phyloP scores from a whole-genome alignment of 2,888 invertebrate genomes.

The Ochropacha duplaris region DNA sequence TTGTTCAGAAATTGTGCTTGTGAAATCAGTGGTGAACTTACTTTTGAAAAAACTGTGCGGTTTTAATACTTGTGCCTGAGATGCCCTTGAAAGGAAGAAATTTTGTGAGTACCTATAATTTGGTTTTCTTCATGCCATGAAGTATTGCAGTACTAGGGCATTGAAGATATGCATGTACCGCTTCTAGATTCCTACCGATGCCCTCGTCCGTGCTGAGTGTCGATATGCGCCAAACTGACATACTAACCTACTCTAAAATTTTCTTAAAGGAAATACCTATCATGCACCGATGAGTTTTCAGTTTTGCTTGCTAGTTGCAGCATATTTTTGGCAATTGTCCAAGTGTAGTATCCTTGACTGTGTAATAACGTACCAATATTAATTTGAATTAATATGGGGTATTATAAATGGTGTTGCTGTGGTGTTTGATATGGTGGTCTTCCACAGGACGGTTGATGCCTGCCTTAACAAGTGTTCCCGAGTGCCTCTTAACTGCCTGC shows the following conservation, averaged over 20 bases:
- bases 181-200: constrained; percentile 23
- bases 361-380: constrained; percentile 53
- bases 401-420: constrained; percentile 45
- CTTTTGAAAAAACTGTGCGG: constrained; percentile 24
- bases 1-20: constrained; percentile 32
- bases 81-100: constrained; percentile 74
- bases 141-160: constrained; percentile 29
- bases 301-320: constrained; percentile 67
- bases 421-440: constrained; percentile 66
- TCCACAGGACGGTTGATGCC: constrained; percentile 78
- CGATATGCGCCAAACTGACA: constrained; percentile 34
- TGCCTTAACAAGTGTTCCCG: constrained; percentile 71
- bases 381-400: constrained; percentile 47
- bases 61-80: constrained; percentile 51
- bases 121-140: constrained; percentile 18
- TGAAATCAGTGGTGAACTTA: constrained; percentile 21
- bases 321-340: constrained; percentile 70
- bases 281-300: constrained; percentile 63
- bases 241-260: constrained; percentile 51
- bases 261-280: constrained; percentile 31
- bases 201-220: constrained; percentile 33
- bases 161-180: constrained; percentile 33
- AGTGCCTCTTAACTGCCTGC: constrained; percentile 78
- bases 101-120: constrained; percentile 66
- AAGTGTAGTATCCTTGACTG: constrained; percentile 76